phyloP scores from a whole-genome alignment of 2,888 invertebrate genomes.

The Cryptocephalus moraei region DNA sequence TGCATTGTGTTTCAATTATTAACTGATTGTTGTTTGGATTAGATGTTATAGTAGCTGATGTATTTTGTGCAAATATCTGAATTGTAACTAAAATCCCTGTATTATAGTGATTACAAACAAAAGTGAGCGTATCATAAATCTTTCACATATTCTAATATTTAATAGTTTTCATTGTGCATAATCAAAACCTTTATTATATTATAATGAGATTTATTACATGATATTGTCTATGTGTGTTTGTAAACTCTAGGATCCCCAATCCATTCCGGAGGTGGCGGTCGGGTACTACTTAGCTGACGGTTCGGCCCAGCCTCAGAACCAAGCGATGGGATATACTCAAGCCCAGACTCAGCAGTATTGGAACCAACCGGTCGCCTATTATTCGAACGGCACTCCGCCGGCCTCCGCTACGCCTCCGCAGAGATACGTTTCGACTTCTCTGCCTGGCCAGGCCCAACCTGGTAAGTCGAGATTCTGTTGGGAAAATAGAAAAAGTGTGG shows the following conservation, averaged over 20 bases:
- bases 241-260: constrained; percentile 24
- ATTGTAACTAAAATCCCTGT: too few relatives aligned
- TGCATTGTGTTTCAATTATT: too few relatives aligned
- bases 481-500: background rate
- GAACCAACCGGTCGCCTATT: constrained; percentile 29
- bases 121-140: too few relatives aligned
- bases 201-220: too few relatives aligned
- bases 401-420: constrained; percentile 19
- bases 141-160: too few relatives aligned
- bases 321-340: constrained; percentile 18
- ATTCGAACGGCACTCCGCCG: constrained; percentile 22
- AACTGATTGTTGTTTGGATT: too few relatives aligned
- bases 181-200: too few relatives aligned
- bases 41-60: too few relatives aligned
- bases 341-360: constrained; percentile 20
- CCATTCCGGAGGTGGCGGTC: constrained; percentile 23
- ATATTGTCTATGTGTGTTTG: too few relatives aligned
- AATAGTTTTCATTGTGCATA: too few relatives aligned
- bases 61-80: background rate
- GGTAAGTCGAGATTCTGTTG: background rate
- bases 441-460: constrained; percentile 3
- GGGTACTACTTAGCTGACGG: constrained; percentile 26
- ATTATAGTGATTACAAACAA: too few relatives aligned
- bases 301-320: constrained; percentile 11
- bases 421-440: constrained; percentile 20